Evolutionary conservation across 1,140 invertebrate species (phyloP).

Genomic region (Camponotus floridanus): DNA sequence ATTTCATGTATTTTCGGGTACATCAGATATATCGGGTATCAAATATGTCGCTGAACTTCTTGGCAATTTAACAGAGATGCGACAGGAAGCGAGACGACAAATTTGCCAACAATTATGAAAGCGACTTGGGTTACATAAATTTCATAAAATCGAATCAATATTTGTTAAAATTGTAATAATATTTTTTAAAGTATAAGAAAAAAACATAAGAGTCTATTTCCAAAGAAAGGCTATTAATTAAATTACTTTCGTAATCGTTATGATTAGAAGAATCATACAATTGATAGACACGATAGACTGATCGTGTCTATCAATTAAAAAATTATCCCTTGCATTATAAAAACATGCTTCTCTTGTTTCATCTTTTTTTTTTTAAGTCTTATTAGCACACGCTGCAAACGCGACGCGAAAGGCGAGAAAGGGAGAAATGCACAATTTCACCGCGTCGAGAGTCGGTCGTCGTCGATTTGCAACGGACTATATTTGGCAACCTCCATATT

Average conservation of each 20-base stretch:
- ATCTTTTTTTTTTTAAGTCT: neutral
- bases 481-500: slow-evolving; percentile 39
- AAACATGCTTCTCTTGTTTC: too few relatives aligned
- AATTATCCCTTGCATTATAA: too few relatives aligned
- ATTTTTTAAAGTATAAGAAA: neutral
- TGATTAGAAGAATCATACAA: neutral
- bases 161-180: neutral
- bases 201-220: neutral
- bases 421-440: slow-evolving; percentile 44
- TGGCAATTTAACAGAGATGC: slow-evolving; percentile 47
- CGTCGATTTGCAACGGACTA: slow-evolving; percentile 51
- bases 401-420: slow-evolving; percentile 15
- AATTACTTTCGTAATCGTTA: neutral
- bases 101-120: slow-evolving; percentile 23
- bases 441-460: neutral
- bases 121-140: neutral
- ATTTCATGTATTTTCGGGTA: slow-evolving; percentile 45
- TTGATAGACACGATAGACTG: too few relatives aligned
- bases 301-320: too few relatives aligned
- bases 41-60: slow-evolving; percentile 53
- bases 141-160: neutral
- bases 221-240: neutral
- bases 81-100: slow-evolving; percentile 3
- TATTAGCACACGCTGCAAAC: neutral
- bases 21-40: slow-evolving; percentile 37